These are phyloP conservation scores for Pollenia labialis DNA, from an alignment of 2,888 invertebrate species.

Conservation along the genomic window DNA sequence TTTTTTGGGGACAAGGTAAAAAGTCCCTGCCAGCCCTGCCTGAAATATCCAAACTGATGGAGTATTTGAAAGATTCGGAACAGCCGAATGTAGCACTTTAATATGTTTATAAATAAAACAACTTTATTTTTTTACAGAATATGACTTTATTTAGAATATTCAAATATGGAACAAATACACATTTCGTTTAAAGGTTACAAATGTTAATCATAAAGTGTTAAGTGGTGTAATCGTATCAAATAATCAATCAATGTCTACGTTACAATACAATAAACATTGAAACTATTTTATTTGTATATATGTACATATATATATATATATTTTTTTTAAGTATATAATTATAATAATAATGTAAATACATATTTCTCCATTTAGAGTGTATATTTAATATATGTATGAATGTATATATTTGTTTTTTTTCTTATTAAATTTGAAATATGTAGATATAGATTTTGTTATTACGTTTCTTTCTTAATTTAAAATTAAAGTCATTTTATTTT, in stretches of 20 bases:
- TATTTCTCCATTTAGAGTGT: slow-evolving; percentile 59
- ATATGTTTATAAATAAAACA: not conserved
- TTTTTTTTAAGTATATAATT: slow-evolving; percentile 33
- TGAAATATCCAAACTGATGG: no score
- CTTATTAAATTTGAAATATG: slow-evolving; percentile 68
- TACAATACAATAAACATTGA: slow-evolving; percentile 72
- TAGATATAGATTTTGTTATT: slow-evolving; percentile 63
- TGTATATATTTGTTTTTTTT: slow-evolving; percentile 55
- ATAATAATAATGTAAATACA: slow-evolving; percentile 59
- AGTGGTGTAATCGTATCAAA: slow-evolving; percentile 54
- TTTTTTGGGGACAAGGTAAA: no score
- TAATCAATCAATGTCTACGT: slow-evolving; percentile 47
- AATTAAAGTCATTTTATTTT: slow-evolving; percentile 63
- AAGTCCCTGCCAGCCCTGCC: no score
- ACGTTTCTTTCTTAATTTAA: slow-evolving; percentile 17
- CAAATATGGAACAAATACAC: slow-evolving; percentile 74
- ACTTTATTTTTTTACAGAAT: slow-evolving; percentile 61
- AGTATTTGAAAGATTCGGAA: not conserved
- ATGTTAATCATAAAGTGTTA: slow-evolving; percentile 72
- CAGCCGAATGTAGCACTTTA: not conserved
- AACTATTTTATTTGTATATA: slow-evolving; percentile 52
- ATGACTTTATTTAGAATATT: slow-evolving; percentile 72
- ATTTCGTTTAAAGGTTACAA: slow-evolving; percentile 72
- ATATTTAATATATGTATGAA: slow-evolving; percentile 61
- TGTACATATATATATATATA: slow-evolving; percentile 2